Base-by-base conservation (phyloP, 1,140 invertebrate genomes). In the Pantala flavescens region DNA sequence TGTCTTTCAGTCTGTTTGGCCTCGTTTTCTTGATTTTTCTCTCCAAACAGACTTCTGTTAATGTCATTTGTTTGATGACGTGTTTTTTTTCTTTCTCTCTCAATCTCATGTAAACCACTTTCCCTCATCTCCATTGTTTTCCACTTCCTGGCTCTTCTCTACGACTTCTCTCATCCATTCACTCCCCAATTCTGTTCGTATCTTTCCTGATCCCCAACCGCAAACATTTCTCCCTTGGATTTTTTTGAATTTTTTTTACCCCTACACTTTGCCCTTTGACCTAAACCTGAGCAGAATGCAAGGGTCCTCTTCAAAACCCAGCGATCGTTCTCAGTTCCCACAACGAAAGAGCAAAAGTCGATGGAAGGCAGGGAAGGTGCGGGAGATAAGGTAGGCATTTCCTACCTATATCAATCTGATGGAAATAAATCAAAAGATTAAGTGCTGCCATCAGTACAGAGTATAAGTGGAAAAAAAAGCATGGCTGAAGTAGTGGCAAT, bases 301-400 rank as follows among this genome's bases (percentile, higher is more conserved):
- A 86, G 91, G 83, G 91, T 92, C 86, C 88, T 92, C 83, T 93
- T 95, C 84, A 94, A 93, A 87, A 94, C 93, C 78, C 93, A 95
- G 83, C 87, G 94, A 79, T 95, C 93, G 74, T 94, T 93, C 82
- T 95, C 93, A 77, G 92, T 96, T 83, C 94, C 94, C 72, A 93
- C 91, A n/a, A 86, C 89, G 24, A 90, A 91, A 85, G 88, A 87
- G 85, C 85, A 85, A 83, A 87, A 88, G 80, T 81, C 82, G 83
- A 77, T 85, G 79, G 77, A 86, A 84, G 77, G 84, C 84, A 83
- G 85, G 49, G 49, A 63, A 63, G 49, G 49, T 63, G 49, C 49
- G 49, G 49, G 49, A 63, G 49, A 63, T 19, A 63, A 63, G 49
- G 49, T 63, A 63, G 49, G 49, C 49, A 63, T 63, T 63, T 19